A percentile compares a stretch with the other conserved stretches of the same genome.
phyloP scores from a whole-genome alignment of 2,113 vertebrate genomes.

The Scomber japonicus region DNA sequence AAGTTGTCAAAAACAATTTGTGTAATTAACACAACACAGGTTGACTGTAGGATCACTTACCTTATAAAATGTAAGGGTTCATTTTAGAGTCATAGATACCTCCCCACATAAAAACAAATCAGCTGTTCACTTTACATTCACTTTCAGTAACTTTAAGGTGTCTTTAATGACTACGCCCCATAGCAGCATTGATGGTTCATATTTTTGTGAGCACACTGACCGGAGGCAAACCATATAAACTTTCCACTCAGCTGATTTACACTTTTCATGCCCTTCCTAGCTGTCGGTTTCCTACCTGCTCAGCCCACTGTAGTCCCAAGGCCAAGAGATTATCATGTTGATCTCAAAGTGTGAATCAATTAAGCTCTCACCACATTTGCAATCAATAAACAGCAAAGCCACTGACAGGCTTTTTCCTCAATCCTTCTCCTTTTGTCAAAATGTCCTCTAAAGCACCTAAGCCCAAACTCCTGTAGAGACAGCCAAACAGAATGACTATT shows the following conservation, averaged over 20 bases:
- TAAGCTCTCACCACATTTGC: slow-evolving; percentile 80
- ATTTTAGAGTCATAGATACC: neutral
- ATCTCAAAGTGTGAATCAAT: slow-evolving; percentile 85
- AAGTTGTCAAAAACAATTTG: too few species aligned
- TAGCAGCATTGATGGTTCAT: neutral
- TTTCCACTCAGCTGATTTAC: slow-evolving; percentile 42
- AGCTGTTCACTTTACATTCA: neutral
- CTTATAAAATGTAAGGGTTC: neutral
- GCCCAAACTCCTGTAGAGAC: slow-evolving; percentile 59
- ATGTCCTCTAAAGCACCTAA: slow-evolving; percentile 67
- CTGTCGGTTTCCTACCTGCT: slow-evolving; percentile 46
- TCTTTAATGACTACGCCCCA: neutral
- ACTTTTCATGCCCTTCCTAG: slow-evolving; percentile 28
- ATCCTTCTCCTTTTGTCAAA: slow-evolving; percentile 71
- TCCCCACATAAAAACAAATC: neutral
- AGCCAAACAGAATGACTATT: slow-evolving; percentile 69
- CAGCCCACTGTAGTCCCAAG: slow-evolving; percentile 62
- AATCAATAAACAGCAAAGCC: slow-evolving; percentile 85
- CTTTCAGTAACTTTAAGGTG: neutral
- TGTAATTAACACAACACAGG: too few species aligned
- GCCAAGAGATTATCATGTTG: slow-evolving; percentile 79
- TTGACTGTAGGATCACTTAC: too few species aligned
- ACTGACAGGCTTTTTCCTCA: slow-evolving; percentile 64
- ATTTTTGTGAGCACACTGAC: slow-evolving; percentile 12
- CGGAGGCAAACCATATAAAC: slow-evolving; percentile 4